A percentile compares a stretch with the other conserved stretches of the same genome.
phyloP scores from a whole-genome alignment of 2,888 invertebrate species.

The Phyto melanocephala region DNA sequence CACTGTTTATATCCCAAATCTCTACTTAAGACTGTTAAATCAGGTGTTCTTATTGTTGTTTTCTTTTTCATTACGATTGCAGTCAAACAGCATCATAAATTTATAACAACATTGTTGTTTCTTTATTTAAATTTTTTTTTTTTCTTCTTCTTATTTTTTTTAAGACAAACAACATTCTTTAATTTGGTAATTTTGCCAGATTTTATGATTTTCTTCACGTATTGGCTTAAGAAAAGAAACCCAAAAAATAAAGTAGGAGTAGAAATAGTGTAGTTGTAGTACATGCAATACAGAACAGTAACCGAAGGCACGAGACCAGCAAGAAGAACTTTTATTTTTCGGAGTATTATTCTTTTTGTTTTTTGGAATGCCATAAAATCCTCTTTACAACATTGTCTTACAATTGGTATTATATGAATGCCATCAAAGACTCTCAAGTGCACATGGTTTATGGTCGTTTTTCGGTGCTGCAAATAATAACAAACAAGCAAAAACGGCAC shows the following conservation, averaged over 20 bases:
- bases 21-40: neutral
- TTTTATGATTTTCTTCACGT: conserved; percentile 53
- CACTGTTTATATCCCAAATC: conserved; percentile 9
- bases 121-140: conserved; percentile 37
- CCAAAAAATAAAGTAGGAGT: neutral
- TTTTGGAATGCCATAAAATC: conserved; percentile 49
- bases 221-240: conserved; percentile 19
- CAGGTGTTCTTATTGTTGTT: conserved; percentile 46
- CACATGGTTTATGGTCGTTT: conserved; percentile 24
- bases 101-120: conserved; percentile 42
- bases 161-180: conserved; percentile 6
- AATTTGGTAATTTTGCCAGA: conserved; percentile 42
- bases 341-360: neutral
- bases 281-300: too few relatives aligned
- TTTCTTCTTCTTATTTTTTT: conserved; percentile 6
- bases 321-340: too few relatives aligned
- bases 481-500: neutral
- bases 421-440: conserved; percentile 52
- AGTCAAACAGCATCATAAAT: conserved; percentile 40
- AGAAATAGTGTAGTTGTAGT: neutral
- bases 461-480: neutral
- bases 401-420: conserved; percentile 53
- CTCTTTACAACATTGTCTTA: conserved; percentile 56
- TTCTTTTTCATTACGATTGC: conserved; percentile 11
- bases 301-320: too few relatives aligned